Evolutionary conservation across 2,113 vertebrate species (phyloP), one percentile per base, ranked within the genome.

Genomic region (Lipophrys pholis): DNA sequence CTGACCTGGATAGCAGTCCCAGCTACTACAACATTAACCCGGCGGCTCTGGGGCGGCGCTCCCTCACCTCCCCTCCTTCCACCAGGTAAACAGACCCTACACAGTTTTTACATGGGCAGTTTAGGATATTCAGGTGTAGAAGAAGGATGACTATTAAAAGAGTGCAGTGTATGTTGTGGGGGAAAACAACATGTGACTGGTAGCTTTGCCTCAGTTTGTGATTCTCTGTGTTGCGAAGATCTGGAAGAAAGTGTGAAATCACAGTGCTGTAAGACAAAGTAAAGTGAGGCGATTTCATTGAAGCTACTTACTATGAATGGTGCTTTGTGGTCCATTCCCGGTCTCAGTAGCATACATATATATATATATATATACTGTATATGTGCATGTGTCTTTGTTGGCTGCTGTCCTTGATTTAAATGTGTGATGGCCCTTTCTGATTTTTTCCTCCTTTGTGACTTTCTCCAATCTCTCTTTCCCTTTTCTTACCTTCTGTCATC

Each of bases 21-120:
- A 95, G 95, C 82, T 97, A 96, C 92, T 97, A 97, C 93, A 96
- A 96, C 92, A 97, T 96, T 85, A 97, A 96, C 94, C 95, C 94
- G 83, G 95, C 96, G 82, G 92, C 96, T 81, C 91, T 97, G 76
- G 95, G 95, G 17, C 93, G 95, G 64, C 93, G 95, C 73, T 95
- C 95, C 56, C 94, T 97, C 83, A 95, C 95, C 70, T 95, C 95
- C 63, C 95, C 95, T 76, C 95, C 95, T 78, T 95, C 95, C 58
- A 95, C 94, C 94, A 96, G 96, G 96, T 96, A 89, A 40, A 36
- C 36, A 72, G 4, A 38, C 12, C 39, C 14, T 51, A 55, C 64
- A 45, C 12, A 6, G 49, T 30, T 59, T 59, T 7, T 40, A 38
- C 16, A 39, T n/a, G 39, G 30, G 60, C 11, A 30, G 41, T 40